Evolutionary conservation across 2,888 invertebrate genomes (phyloP).

Genomic region (Chorisops tibialis): DNA sequence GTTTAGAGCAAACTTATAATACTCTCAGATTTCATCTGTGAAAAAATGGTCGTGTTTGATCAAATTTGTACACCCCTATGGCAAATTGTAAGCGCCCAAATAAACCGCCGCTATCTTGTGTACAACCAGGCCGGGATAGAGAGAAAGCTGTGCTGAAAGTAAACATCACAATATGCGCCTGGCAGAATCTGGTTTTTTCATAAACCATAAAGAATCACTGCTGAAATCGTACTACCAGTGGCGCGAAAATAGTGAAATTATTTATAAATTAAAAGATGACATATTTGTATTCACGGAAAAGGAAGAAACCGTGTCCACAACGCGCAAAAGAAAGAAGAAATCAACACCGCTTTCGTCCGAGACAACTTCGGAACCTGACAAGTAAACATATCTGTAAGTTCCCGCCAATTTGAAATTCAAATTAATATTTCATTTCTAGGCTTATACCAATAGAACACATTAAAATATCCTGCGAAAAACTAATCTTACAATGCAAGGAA

Average conservation of each 20-base stretch:
- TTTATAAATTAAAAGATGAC: neutral
- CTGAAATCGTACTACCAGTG: neutral
- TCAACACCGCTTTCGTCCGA: neutral
- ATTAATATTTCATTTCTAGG: neutral
- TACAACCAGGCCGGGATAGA: no score
- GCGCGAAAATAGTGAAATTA: neutral
- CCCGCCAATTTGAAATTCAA: neutral
- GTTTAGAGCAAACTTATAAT: no score
- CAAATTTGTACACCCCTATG: no score
- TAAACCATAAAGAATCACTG: neutral
- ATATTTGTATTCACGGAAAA: constrained; percentile 9
- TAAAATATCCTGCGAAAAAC: neutral
- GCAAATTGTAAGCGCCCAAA: no score
- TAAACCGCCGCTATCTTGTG: no score
- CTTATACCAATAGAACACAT: neutral
- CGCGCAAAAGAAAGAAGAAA: neutral
- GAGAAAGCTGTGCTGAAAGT: no score
- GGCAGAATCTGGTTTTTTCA: constrained; percentile 6
- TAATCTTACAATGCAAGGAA: neutral
- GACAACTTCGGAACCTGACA: neutral
- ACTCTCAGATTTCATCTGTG: no score
- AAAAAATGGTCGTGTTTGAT: no score
- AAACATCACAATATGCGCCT: no score
- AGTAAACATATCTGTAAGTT: neutral
- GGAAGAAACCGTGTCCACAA: neutral